phyloP scores from a whole-genome alignment of 1,140 invertebrate genomes.

The Arctopsyche grandis region DNA sequence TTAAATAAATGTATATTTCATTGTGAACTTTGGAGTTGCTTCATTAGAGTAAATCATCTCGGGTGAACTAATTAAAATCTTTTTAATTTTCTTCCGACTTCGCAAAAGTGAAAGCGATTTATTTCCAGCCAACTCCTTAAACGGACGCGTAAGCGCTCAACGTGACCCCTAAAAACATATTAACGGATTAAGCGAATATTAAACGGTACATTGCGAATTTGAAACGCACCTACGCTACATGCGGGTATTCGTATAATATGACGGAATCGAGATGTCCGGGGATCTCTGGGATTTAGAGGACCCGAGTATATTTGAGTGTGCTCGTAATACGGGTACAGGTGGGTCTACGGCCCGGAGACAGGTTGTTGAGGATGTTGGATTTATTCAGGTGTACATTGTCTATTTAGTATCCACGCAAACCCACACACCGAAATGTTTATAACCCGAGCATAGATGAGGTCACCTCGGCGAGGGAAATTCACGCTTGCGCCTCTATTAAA shows the following conservation, averaged over 20 bases:
- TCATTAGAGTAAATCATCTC: slow-evolving; percentile 4
- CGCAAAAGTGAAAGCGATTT: not conserved
- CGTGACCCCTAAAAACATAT: not conserved
- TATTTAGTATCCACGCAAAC: slow-evolving; percentile 12
- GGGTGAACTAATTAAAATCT: slow-evolving; percentile 3
- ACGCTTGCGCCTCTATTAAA: not conserved
- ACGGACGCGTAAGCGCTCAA: not conserved
- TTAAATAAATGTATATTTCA: not conserved
- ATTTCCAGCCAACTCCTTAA: not conserved
- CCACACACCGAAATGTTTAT: not conserved
- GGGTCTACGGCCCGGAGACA: not conserved
- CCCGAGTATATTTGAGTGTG: not conserved
- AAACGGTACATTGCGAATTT: too few relatives aligned
- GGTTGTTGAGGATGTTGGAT: slow-evolving; percentile 18
- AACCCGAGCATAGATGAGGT: not conserved
- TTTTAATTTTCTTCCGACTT: slow-evolving; percentile 1
- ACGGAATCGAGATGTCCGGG: too few relatives aligned
- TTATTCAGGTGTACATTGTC: slow-evolving; percentile 27
- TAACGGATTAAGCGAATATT: too few relatives aligned
- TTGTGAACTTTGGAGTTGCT: not conserved
- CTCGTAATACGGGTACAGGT: not conserved
- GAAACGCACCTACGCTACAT: too few relatives aligned
- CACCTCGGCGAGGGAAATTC: not conserved
- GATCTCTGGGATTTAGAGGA: not conserved
- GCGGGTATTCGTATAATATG: too few relatives aligned